Evolutionary conservation across 2,888 invertebrate genomes (phyloP).

Genomic region (Silvanus unidentatus): DNA sequence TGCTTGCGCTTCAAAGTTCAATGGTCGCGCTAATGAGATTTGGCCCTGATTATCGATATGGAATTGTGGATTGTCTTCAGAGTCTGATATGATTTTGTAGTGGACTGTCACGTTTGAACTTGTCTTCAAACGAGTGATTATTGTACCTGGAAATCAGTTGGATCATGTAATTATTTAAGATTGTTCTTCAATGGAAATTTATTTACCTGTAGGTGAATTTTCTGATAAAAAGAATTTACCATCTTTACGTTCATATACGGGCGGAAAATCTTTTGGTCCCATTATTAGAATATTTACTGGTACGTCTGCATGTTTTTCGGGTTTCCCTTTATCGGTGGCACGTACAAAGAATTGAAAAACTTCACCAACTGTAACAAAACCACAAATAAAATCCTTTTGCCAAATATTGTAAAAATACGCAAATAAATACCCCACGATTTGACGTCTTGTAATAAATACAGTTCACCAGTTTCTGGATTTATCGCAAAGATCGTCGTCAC

Average conservation of each 20-base stretch:
- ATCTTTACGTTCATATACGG: constrained; percentile 66
- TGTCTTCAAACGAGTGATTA: constrained; percentile 63
- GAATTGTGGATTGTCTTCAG: constrained; percentile 60
- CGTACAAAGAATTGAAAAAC: constrained; percentile 84
- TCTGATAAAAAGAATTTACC: constrained; percentile 78
- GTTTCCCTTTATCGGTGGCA: constrained; percentile 74
- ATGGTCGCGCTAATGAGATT: constrained; percentile 63
- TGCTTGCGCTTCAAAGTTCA: constrained; percentile 70
- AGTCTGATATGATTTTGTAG: constrained; percentile 58
- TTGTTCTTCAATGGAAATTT: not conserved
- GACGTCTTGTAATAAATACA: constrained; percentile 61
- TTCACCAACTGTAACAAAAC: constrained; percentile 57
- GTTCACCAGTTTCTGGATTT: constrained; percentile 66
- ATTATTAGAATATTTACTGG: constrained; percentile 77
- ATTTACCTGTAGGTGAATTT: constrained; percentile 58
- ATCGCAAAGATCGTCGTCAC: constrained; percentile 67
- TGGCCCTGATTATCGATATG: constrained; percentile 67
- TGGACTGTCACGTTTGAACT: constrained; percentile 57
- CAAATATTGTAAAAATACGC: constrained; percentile 9
- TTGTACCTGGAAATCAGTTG: constrained; percentile 48
- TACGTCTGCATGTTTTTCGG: constrained; percentile 72
- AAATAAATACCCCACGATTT: constrained; percentile 45
- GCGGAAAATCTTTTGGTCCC: constrained; percentile 62
- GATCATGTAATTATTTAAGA: not conserved
- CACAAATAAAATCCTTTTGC: constrained; percentile 7